A percentile compares a stretch with the other conserved stretches of the same genome.
phyloP scores from a whole-genome alignment of 2,888 invertebrate genomes.

The Drosophila leonis region DNA sequence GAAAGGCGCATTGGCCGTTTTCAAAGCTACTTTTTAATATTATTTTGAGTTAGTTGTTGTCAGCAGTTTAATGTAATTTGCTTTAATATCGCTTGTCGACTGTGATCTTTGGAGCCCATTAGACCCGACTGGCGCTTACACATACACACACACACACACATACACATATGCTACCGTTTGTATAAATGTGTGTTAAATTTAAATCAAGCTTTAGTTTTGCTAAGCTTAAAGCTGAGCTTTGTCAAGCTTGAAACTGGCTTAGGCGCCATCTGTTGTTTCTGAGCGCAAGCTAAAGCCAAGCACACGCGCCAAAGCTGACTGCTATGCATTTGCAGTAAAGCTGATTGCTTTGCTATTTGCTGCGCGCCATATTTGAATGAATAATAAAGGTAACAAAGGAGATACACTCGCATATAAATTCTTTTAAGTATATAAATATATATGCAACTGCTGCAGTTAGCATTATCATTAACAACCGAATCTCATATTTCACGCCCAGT shows the following conservation, averaged over 20 bases:
- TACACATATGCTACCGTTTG: background rate
- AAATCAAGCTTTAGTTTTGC: conserved; percentile 20
- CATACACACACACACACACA: background rate
- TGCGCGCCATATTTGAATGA: background rate
- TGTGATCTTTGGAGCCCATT: conserved; percentile 72
- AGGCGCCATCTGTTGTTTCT: conserved; percentile 36
- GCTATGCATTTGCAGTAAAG: conserved; percentile 23
- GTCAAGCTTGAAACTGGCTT: conserved; percentile 2
- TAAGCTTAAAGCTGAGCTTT: conserved; percentile 21
- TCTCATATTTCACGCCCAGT: conserved; percentile 8
- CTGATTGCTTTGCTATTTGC: background rate
- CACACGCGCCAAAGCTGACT: conserved; percentile 14
- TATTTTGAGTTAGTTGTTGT: conserved; percentile 21
- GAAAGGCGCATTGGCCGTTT: conserved; percentile 43
- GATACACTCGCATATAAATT: background rate
- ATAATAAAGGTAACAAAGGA: background rate
- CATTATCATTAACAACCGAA: conserved; percentile 13
- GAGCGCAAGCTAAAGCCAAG: background rate
- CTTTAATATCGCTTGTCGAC: conserved; percentile 52
- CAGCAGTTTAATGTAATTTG: conserved; percentile 58
- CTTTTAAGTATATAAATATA: conserved; percentile 1
- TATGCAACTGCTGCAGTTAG: background rate
- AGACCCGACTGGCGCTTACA: conserved; percentile 25
- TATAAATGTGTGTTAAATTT: background rate
- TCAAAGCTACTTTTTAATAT: conserved; percentile 32